Percentiles rank a stretch among this genome's conserved stretches.
Conservation (phyloP, 1,140 invertebrate genomes). For the Dufourea novaeangliae region DNA sequence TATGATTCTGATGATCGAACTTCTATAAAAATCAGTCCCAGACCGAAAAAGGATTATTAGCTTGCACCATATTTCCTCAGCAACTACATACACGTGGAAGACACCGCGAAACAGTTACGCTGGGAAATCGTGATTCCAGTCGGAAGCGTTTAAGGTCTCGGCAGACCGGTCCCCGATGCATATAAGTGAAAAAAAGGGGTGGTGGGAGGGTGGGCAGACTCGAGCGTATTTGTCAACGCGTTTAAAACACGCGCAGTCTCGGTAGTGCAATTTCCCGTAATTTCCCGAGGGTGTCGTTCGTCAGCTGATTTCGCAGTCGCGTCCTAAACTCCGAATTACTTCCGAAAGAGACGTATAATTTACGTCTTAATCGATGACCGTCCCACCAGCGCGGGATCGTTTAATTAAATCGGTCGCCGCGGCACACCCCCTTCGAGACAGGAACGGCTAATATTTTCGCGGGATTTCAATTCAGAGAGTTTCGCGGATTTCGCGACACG, state of each 20-base stretch:
- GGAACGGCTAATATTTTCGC: conserved; percentile 25
- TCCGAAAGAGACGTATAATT: conserved; percentile 59
- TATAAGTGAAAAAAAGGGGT: conserved; percentile 46
- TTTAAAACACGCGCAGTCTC: conserved; percentile 60
- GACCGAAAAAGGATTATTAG: too few species aligned
- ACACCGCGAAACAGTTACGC: neutral
- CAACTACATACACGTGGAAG: too few species aligned
- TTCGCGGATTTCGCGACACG: conserved; percentile 16
- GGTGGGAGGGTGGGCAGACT: neutral
- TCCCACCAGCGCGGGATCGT: conserved; percentile 40
- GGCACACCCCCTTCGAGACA: conserved; percentile 14
- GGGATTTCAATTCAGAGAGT: conserved; percentile 36
- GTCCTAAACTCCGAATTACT: conserved; percentile 59
- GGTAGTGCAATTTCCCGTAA: conserved; percentile 60
- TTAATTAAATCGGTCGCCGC: conserved; percentile 53
- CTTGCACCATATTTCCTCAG: too few species aligned
- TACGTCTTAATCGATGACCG: conserved; percentile 56
- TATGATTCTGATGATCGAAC: too few species aligned
- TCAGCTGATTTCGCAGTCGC: conserved; percentile 57
- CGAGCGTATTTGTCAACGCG: conserved; percentile 51
- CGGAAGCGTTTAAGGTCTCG: neutral
- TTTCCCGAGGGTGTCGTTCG: conserved; percentile 60
- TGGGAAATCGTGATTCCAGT: neutral
- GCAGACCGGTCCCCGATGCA: conserved; percentile 35
- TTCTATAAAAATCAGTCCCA: too few species aligned